These are phyloP conservation scores for Nannoperca obscura DNA, from an alignment of 2,797 vertebrate species.

Conservation along the genomic window DNA sequence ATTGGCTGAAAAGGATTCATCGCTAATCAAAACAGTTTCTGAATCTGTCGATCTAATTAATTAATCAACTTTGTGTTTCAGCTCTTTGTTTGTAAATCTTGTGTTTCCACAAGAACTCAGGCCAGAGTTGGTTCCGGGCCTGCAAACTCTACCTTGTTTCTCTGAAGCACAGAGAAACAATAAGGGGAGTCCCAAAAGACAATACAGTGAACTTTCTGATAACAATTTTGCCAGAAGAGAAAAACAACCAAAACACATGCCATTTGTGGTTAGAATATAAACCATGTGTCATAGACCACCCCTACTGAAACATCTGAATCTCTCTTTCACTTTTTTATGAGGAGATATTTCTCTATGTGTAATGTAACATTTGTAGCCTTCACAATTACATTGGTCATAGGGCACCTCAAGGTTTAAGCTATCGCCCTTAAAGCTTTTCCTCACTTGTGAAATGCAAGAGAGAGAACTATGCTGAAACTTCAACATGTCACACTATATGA, in stretches of 20 bases:
- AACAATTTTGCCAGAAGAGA: conserved; percentile 43
- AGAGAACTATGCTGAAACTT: conserved; percentile 41
- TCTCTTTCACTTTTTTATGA: conserved; percentile 16
- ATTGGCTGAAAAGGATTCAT: background rate
- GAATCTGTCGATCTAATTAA: background rate
- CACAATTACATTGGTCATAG: conserved; percentile 9
- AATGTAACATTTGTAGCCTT: conserved; percentile 20
- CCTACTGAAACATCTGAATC: conserved; percentile 14
- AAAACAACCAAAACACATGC: conserved; percentile 42
- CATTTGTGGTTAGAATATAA: conserved; percentile 57
- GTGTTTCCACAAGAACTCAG: background rate
- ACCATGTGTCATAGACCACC: conserved; percentile 55
- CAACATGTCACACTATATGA: conserved; percentile 55
- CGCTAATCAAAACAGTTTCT: background rate
- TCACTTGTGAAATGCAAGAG: conserved; percentile 15
- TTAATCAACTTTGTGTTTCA: background rate
- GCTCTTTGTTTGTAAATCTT: background rate
- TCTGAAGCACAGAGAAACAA: conserved; percentile 28
- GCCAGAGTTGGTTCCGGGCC: conserved; percentile 1
- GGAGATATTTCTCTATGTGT: conserved; percentile 2
- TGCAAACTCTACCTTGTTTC: background rate
- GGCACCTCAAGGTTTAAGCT: conserved; percentile 22
- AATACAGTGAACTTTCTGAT: conserved; percentile 47
- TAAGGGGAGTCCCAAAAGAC: conserved; percentile 38
- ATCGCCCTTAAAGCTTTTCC: conserved; percentile 20